Percentiles rank a stretch among this genome's conserved stretches.
Evolutionary conservation across 2,888 invertebrate genomes (phyloP).

Genomic region (Drosophila dives): DNA sequence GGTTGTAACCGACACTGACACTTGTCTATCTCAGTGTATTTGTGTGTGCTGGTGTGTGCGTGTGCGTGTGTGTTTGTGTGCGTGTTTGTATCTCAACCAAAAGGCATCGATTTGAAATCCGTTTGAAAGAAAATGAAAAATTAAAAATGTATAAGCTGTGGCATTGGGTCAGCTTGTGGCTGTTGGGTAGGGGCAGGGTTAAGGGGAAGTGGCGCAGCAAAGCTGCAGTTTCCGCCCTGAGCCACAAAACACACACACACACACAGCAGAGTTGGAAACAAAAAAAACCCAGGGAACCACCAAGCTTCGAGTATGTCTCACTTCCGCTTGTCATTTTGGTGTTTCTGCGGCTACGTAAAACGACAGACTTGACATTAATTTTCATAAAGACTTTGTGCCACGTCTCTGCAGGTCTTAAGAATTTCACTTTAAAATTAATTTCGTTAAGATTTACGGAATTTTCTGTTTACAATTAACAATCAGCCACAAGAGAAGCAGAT

Average conservation of each 20-base stretch:
- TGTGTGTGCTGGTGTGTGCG: conserved; percentile 4
- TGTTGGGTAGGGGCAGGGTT: background rate
- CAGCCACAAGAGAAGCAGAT: conserved; percentile 3
- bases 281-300: conserved; percentile 5
- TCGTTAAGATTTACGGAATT: conserved; percentile 47
- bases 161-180: conserved; percentile 61
- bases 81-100: conserved; percentile 13
- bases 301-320: conserved; percentile 48
- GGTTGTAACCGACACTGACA: conserved; percentile 54
- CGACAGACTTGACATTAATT: conserved; percentile 62
- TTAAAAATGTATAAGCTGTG: conserved; percentile 69
- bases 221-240: conserved; percentile 74
- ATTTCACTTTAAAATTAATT: conserved; percentile 62
- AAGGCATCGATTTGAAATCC: conserved; percentile 72
- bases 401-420: conserved; percentile 54
- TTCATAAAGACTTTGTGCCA: conserved; percentile 59
- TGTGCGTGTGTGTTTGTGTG: conserved; percentile 7
- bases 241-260: conserved; percentile 4
- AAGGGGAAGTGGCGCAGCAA: conserved; percentile 24
- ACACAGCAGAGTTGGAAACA: background rate
- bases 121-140: conserved; percentile 70
- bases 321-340: conserved; percentile 70
- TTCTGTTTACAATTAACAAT: conserved; percentile 63
- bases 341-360: conserved; percentile 64
- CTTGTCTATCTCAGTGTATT: conserved; percentile 16